phyloP scores from a whole-genome alignment of 2,888 invertebrate species.

The Bellardia pandia region DNA sequence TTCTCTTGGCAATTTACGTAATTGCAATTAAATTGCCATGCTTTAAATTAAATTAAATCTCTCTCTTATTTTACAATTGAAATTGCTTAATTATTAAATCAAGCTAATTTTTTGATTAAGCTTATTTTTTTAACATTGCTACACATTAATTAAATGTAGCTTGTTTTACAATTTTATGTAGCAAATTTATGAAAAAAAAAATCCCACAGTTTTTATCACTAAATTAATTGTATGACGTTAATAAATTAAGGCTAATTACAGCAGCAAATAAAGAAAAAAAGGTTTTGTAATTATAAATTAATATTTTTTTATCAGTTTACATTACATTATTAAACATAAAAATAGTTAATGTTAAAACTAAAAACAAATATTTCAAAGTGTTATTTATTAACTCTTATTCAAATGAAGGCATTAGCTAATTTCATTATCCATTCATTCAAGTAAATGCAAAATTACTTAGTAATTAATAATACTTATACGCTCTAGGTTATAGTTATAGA shows the following conservation, averaged over 20 bases:
- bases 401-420: not conserved
- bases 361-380: not conserved
- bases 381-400: not conserved
- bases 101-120: constrained; percentile 3
- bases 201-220: not conserved
- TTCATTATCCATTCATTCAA: not conserved
- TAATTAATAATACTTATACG: constrained; percentile 42
- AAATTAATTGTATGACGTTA: not conserved
- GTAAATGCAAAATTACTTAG: not conserved
- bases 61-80: constrained; percentile 4
- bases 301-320: not conserved
- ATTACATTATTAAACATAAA: not conserved
- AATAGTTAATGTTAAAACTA: not conserved
- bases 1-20: not conserved
- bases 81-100: constrained; percentile 13
- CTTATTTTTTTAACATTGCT: not conserved
- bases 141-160: not conserved
- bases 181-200: not conserved
- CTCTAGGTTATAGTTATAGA: not conserved
- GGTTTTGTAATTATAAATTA: constrained; percentile 1
- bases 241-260: constrained; percentile 26
- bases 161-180: not conserved
- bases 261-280: not conserved
- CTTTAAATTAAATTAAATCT: constrained; percentile 2
- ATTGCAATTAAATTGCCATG: not conserved